Evolutionary conservation across 2,113 vertebrate species (phyloP).

Genomic region (Danionella cerebrum): DNA sequence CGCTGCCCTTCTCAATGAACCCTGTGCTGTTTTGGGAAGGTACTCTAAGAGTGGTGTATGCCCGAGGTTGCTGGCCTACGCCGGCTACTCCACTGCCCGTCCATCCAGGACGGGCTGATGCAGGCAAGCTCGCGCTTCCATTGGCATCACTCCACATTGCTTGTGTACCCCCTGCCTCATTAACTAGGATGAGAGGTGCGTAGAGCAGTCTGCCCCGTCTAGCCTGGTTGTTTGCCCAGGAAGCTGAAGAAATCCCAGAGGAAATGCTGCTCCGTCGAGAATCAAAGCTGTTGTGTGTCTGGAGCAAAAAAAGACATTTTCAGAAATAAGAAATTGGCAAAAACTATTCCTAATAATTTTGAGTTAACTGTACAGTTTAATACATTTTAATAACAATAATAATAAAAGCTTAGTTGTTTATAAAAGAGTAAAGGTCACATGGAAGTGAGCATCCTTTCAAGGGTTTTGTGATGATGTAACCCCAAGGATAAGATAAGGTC

Average conservation of each 20-base stretch:
- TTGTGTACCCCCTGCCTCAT: slow-evolving; percentile 56
- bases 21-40: slow-evolving; percentile 62
- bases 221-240: slow-evolving; percentile 74
- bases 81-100: slow-evolving; percentile 25
- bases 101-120: slow-evolving; percentile 47
- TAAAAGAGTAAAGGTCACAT: no score
- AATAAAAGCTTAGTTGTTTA: no score
- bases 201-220: slow-evolving; percentile 75
- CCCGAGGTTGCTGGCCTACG: slow-evolving; percentile 49
- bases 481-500: no score
- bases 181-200: slow-evolving; percentile 78
- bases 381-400: no score
- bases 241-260: slow-evolving; percentile 53
- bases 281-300: slow-evolving; percentile 53
- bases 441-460: no score
- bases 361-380: no score
- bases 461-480: no score
- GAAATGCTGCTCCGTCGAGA: slow-evolving; percentile 46
- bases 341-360: no score
- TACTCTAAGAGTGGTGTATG: slow-evolving; percentile 70
- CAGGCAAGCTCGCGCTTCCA: slow-evolving; percentile 43
- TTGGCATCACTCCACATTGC: slow-evolving; percentile 38
- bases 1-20: slow-evolving; percentile 71
- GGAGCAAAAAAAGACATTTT: neutral
- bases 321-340: no score